Conservation (phyloP, 1,140 invertebrate species). For the Drosophila santomea region DNA sequence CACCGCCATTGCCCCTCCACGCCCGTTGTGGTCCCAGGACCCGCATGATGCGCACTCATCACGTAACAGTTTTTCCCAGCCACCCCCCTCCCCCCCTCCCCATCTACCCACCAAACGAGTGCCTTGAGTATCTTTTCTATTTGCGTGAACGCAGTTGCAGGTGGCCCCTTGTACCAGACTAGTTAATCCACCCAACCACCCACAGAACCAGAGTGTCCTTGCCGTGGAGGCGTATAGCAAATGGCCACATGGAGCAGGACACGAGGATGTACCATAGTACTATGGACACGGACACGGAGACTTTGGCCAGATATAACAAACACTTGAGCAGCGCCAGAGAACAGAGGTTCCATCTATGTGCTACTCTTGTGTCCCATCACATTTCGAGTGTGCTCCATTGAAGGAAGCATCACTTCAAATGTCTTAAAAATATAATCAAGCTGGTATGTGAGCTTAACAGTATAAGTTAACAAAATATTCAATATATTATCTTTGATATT, state of each 20-base stretch:
- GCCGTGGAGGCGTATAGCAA: slow-evolving; percentile 33
- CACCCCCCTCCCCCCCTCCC: slow-evolving; percentile 9
- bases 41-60: slow-evolving; percentile 77
- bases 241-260: slow-evolving; percentile 38
- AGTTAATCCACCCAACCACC: slow-evolving; percentile 11
- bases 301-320: slow-evolving; percentile 65
- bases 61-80: slow-evolving; percentile 63
- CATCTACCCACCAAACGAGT: slow-evolving; percentile 48
- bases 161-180: slow-evolving; percentile 22
- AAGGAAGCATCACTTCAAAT: neutral
- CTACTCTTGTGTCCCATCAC: neutral
- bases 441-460: too few relatives aligned
- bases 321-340: slow-evolving; percentile 64
- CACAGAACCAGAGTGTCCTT: slow-evolving; percentile 47
- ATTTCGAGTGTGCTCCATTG: neutral
- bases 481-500: too few relatives aligned
- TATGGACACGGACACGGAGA: neutral
- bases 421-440: too few relatives aligned
- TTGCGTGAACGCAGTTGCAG: slow-evolving; percentile 78
- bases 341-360: slow-evolving; percentile 16
- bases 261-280: slow-evolving; percentile 42
- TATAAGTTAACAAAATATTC: too few relatives aligned
- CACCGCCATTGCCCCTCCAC: neutral
- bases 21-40: slow-evolving; percentile 45
- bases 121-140: slow-evolving; percentile 82